These are phyloP conservation scores for Drosophila mayri DNA, from an alignment of 1,140 invertebrate species.

Conservation along the genomic window DNA sequence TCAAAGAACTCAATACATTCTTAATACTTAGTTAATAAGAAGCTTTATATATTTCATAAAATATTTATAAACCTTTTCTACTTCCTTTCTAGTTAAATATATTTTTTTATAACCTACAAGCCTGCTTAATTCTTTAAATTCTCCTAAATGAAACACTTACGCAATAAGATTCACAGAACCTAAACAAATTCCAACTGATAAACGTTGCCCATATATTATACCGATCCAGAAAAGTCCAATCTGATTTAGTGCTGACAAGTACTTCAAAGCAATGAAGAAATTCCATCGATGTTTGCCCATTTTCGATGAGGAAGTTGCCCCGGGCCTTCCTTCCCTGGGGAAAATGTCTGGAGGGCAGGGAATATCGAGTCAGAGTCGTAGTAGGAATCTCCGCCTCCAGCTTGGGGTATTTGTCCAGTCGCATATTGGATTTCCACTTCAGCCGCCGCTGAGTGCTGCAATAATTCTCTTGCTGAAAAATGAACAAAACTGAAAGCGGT, in stretches of 20 bases:
- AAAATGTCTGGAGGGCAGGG: constrained; percentile 10
- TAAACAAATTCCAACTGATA: constrained; percentile 1
- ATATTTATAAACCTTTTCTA: background rate
- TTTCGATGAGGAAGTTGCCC: constrained; percentile 33
- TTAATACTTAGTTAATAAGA: too few species aligned
- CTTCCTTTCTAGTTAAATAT: background rate
- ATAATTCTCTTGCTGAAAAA: constrained; percentile 61
- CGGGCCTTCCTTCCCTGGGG: constrained; percentile 8
- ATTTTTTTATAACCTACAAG: too few species aligned
- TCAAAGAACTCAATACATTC: too few species aligned
- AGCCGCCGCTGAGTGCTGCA: constrained; percentile 64
- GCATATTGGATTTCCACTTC: constrained; percentile 27
- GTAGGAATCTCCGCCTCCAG: constrained; percentile 14
- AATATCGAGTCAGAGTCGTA: background rate
- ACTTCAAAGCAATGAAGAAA: constrained; percentile 45
- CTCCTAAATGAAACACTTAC: background rate
- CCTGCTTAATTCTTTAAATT: background rate
- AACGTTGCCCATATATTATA: constrained; percentile 42
- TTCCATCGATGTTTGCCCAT: constrained; percentile 32
- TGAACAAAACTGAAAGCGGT: constrained; percentile 48
- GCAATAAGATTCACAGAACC: background rate
- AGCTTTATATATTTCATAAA: background rate
- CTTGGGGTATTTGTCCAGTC: constrained; percentile 52
- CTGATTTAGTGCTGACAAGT: constrained; percentile 52
- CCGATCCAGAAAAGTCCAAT: constrained; percentile 34